These are phyloP conservation scores for Struthidea cinerea DNA, from an alignment of 2,113 vertebrate genomes.

Conservation along the genomic window DNA sequence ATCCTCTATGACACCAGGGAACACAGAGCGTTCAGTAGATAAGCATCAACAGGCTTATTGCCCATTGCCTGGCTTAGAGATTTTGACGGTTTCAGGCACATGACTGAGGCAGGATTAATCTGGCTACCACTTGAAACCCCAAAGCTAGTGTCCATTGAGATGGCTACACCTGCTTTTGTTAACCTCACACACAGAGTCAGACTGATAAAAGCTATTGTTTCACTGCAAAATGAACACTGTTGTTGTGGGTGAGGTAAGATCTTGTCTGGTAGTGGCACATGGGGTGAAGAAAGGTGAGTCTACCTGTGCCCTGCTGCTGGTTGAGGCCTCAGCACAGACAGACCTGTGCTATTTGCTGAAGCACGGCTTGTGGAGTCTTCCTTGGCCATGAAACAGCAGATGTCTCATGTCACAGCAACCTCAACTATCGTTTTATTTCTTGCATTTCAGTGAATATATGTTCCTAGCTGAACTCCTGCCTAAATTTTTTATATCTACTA, in stretches of 20 bases:
- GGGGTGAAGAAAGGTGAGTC: background rate
- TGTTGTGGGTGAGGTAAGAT: background rate
- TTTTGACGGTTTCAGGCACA: background rate
- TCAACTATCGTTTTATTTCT: background rate
- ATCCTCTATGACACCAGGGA: background rate
- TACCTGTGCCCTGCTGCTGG: background rate
- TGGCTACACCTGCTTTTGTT: background rate
- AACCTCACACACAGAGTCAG: background rate
- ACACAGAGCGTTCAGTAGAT: background rate
- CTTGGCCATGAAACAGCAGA: background rate
- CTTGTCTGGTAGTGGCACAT: background rate
- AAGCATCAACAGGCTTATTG: background rate
- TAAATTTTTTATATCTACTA: background rate
- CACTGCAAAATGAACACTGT: background rate
- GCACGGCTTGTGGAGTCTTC: background rate
- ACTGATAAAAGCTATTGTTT: background rate
- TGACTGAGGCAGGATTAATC: background rate
- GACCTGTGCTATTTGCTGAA: rapidly evolving
- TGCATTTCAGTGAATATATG: background rate
- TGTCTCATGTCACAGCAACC: background rate
- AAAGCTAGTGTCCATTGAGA: background rate
- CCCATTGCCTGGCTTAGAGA: background rate
- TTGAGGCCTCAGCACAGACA: background rate
- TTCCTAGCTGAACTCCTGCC: background rate
- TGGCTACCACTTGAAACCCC: background rate